Conservation (phyloP, 2,113 vertebrate species). For the Gnathonemus echidnorhynchus region DNA sequence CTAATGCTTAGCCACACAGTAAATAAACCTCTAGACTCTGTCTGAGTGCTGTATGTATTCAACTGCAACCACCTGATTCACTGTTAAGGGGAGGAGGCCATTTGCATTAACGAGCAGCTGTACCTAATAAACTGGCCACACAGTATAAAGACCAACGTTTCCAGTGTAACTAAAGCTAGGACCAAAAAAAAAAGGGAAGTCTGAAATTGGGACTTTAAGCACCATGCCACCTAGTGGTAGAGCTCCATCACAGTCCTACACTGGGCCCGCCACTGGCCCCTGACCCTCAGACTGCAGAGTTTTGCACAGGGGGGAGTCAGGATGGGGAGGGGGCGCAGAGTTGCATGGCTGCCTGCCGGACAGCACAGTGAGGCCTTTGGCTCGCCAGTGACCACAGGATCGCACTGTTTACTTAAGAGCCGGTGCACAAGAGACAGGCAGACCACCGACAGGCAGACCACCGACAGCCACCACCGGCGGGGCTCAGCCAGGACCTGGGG, state of each 20-base stretch:
- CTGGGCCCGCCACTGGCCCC: slow-evolving; percentile 50
- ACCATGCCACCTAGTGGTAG: neutral
- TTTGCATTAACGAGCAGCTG: neutral
- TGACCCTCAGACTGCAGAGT: slow-evolving; percentile 40
- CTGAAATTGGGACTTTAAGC: neutral
- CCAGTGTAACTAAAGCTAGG: neutral
- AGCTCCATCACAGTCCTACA: slow-evolving; percentile 48
- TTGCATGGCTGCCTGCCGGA: slow-evolving; percentile 47
- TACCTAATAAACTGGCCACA: neutral
- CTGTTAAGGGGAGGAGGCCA: neutral
- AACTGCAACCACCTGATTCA: neutral
- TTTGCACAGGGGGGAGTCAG: slow-evolving; percentile 42
- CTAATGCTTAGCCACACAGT: neutral
- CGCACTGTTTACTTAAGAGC: slow-evolving; percentile 67
- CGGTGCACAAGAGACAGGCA: slow-evolving; percentile 68
- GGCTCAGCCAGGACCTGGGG: slow-evolving; percentile 55
- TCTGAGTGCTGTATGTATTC: neutral
- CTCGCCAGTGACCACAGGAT: slow-evolving; percentile 65
- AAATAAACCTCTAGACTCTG: neutral
- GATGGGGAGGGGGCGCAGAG: slow-evolving; percentile 41
- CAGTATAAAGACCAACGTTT: neutral
- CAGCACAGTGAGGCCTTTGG: slow-evolving; percentile 69
- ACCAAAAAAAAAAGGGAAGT: neutral
- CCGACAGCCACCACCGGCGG: slow-evolving; percentile 59
- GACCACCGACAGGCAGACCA: slow-evolving; percentile 72